Conservation (phyloP, 2,113 vertebrate genomes). For the Egretta garzetta region DNA sequence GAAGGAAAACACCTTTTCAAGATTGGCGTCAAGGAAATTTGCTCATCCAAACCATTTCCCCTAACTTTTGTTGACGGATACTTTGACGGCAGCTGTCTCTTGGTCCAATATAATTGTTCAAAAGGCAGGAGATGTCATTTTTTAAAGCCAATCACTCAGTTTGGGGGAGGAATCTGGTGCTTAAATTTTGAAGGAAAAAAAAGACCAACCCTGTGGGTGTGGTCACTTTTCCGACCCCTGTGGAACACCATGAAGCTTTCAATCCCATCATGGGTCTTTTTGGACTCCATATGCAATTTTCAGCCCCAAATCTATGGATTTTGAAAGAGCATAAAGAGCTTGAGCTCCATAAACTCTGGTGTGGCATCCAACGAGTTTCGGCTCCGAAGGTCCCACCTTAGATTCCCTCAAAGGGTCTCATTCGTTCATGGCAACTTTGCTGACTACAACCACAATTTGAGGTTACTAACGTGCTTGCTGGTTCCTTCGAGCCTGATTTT, state of each 20-base stretch:
- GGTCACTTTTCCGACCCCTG: fast-evolving
- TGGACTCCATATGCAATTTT: neutral
- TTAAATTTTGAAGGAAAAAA: neutral
- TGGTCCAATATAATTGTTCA: too few relatives aligned
- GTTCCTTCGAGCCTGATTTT: neutral
- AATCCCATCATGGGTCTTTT: fast-evolving
- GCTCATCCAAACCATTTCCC: fast-evolving
- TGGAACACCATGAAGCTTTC: neutral
- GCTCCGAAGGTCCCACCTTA: neutral
- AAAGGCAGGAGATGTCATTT: neutral
- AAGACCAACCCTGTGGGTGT: too few relatives aligned
- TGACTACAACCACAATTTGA: conserved; percentile 41
- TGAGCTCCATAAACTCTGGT: neutral
- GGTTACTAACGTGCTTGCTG: neutral
- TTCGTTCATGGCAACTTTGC: neutral
- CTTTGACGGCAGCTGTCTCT: neutral
- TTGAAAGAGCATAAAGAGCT: too few relatives aligned
- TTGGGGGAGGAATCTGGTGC: neutral
- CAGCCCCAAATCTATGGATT: neutral
- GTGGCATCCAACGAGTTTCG: fast-evolving
- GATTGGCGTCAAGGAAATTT: fast-evolving
- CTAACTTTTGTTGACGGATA: fast-evolving
- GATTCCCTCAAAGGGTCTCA: neutral
- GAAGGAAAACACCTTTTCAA: neutral
- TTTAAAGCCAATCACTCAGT: neutral